Percentiles rank a stretch among this genome's conserved stretches.
phyloP scores from a whole-genome alignment of 2,888 invertebrate genomes.

The Sesia bembeciformis region DNA sequence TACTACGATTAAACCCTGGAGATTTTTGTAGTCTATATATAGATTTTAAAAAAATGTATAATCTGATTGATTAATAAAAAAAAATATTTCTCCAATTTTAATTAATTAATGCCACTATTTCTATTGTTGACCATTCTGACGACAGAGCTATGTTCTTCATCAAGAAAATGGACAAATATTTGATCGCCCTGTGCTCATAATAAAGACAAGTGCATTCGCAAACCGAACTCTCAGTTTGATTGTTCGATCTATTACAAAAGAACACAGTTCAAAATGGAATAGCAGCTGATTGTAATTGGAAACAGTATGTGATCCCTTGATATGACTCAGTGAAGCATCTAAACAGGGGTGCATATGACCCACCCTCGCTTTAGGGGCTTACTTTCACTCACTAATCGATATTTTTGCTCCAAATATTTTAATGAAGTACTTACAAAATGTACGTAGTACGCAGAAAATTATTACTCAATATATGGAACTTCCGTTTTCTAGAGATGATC shows the following conservation, averaged over 20 bases:
- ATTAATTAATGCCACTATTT: too few species aligned
- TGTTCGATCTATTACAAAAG: neutral
- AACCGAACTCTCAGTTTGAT: conserved; percentile 7
- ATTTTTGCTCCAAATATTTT: conserved; percentile 35
- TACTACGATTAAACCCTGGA: too few species aligned
- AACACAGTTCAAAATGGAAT: neutral
- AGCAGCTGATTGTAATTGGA: neutral
- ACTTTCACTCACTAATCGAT: conserved; percentile 50
- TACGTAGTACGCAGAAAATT: neutral
- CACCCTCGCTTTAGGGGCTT: conserved; percentile 37
- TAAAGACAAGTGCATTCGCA: conserved; percentile 25
- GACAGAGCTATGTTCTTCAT: conserved; percentile 21
- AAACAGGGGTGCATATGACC: conserved; percentile 29
- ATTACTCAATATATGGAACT: too few species aligned
- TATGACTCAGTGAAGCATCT: conserved; percentile 41
- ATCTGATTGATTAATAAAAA: too few species aligned
- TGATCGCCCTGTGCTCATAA: conserved; percentile 22
- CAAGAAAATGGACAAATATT: conserved; percentile 54
- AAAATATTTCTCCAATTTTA: too few species aligned
- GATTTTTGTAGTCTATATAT: too few species aligned
- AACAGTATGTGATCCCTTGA: conserved; percentile 15
- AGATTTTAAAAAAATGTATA: too few species aligned
- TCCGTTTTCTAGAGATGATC: too few species aligned
- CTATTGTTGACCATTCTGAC: too few species aligned
- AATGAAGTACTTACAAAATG: conserved; percentile 6